These are phyloP conservation scores for Erynnis tages DNA, from an alignment of 2,888 invertebrate genomes.

Conservation along the genomic window DNA sequence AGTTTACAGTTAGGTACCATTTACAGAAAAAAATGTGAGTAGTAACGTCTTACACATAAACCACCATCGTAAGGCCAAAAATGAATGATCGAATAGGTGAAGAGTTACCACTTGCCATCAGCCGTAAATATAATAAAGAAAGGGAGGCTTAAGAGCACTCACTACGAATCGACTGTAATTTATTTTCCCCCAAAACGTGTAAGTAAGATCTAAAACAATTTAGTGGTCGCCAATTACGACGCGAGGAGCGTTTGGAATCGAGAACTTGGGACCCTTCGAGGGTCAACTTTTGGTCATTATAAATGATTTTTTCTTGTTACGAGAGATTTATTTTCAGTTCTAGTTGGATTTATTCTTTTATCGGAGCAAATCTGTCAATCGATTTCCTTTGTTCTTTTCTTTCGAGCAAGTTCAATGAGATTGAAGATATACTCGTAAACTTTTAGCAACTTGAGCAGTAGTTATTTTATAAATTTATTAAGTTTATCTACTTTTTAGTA, in stretches of 20 bases:
- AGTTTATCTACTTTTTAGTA: too few species aligned
- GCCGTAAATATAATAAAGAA: constrained; percentile 48
- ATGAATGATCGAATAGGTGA: too few species aligned
- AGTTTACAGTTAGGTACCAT: too few species aligned
- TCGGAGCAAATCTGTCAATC: not conserved
- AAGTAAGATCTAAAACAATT: constrained; percentile 60
- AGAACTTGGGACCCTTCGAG: constrained; percentile 24
- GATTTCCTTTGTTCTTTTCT: constrained; percentile 20
- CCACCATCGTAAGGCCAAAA: too few species aligned
- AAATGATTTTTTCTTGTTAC: constrained; percentile 33
- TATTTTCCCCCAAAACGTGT: constrained; percentile 55
- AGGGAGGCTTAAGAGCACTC: constrained; percentile 46
- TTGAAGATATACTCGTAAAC: not conserved
- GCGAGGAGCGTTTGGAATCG: constrained; percentile 34
- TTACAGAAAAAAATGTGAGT: too few species aligned
- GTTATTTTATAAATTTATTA: too few species aligned
- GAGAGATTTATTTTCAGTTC: constrained; percentile 20
- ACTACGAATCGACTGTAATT: constrained; percentile 56
- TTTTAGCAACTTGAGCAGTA: too few species aligned
- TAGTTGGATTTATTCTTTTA: constrained; percentile 1
- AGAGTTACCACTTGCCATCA: constrained; percentile 29
- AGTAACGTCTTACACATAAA: too few species aligned
- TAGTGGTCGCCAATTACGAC: constrained; percentile 54
- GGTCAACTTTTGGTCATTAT: constrained; percentile 30
- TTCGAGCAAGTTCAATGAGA: not conserved